Conservation (phyloP, 2,888 invertebrate species). For the Sicus ferrugineus region DNA sequence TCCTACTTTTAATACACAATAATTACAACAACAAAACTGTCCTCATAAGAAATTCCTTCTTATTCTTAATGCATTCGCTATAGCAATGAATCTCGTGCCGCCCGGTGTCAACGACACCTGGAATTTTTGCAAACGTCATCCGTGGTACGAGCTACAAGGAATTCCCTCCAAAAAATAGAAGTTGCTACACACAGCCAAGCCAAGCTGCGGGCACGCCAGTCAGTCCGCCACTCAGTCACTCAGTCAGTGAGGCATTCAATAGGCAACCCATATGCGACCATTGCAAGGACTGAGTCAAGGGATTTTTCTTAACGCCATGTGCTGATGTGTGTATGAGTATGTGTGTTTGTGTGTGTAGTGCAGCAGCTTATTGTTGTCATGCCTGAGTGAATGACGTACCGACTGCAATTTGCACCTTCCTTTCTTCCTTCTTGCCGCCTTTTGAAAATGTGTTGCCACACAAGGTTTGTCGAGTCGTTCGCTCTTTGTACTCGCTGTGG, state of each 20-base stretch:
- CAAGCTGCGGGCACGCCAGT: neutral
- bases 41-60: conserved; percentile 7
- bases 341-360: neutral
- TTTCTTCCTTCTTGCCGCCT: conserved; percentile 34
- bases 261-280: neutral
- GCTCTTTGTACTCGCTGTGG: neutral
- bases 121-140: conserved; percentile 36
- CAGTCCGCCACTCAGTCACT: no score
- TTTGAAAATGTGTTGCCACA: conserved; percentile 17
- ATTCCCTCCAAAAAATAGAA: conserved; percentile 21
- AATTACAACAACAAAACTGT: conserved; percentile 5
- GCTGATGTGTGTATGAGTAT: neutral
- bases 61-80: conserved; percentile 3
- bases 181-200: neutral
- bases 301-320: conserved; percentile 10
- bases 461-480: neutral
- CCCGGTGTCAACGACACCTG: conserved; percentile 41
- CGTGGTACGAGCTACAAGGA: neutral
- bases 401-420: conserved; percentile 32
- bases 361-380: neutral
- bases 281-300: neutral
- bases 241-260: no score
- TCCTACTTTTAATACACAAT: conserved; percentile 2
- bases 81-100: conserved; percentile 29
- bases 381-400: conserved; percentile 16